Percentiles rank a stretch among this genome's conserved stretches.
These are phyloP conservation scores for Proterorhinus semilunaris DNA, from an alignment of 2,113 vertebrate genomes.

Conservation along the genomic window DNA sequence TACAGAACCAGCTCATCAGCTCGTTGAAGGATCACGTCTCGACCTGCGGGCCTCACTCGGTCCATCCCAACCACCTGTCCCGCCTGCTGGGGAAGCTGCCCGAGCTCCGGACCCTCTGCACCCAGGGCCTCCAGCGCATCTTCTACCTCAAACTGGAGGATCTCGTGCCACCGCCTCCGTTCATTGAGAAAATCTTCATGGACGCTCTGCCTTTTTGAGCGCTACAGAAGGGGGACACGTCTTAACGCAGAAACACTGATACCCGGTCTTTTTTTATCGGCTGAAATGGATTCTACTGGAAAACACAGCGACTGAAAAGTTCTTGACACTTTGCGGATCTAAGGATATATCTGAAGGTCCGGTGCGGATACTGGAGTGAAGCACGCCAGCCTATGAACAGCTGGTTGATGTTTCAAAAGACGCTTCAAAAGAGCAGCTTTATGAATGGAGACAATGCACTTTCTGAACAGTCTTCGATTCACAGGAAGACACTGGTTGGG, in stretches of 20 bases:
- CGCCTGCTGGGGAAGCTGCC: slow-evolving; percentile 90
- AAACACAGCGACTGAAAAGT: slow-evolving; percentile 8
- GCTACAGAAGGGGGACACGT: slow-evolving; percentile 1
- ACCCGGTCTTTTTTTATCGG: not conserved
- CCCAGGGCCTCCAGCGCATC: slow-evolving; percentile 92
- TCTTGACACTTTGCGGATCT: not conserved
- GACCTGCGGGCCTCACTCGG: slow-evolving; percentile 64
- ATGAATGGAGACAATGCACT: slow-evolving; percentile 18
- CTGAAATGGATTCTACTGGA: slow-evolving; percentile 22
- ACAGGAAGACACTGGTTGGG: too few relatives aligned
- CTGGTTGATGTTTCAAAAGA: slow-evolving; percentile 37
- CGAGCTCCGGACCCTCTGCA: slow-evolving; percentile 91
- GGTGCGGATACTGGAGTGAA: not conserved
- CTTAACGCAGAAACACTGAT: slow-evolving; percentile 5
- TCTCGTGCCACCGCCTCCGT: slow-evolving; percentile 87
- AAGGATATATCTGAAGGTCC: slow-evolving; percentile 6
- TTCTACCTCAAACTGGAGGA: slow-evolving; percentile 96
- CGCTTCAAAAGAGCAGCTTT: slow-evolving; percentile 29
- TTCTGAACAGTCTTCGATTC: slow-evolving; percentile 2
- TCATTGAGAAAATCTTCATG: slow-evolving; percentile 95
- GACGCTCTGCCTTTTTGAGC: slow-evolving; percentile 90
- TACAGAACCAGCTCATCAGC: slow-evolving; percentile 89
- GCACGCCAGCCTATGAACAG: slow-evolving; percentile 48
- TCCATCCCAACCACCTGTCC: slow-evolving; percentile 85
- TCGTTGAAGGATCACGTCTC: slow-evolving; percentile 92